These are phyloP conservation scores for Dasysyrphus tricinctus DNA, from an alignment of 2,888 invertebrate genomes.

Conservation along the genomic window DNA sequence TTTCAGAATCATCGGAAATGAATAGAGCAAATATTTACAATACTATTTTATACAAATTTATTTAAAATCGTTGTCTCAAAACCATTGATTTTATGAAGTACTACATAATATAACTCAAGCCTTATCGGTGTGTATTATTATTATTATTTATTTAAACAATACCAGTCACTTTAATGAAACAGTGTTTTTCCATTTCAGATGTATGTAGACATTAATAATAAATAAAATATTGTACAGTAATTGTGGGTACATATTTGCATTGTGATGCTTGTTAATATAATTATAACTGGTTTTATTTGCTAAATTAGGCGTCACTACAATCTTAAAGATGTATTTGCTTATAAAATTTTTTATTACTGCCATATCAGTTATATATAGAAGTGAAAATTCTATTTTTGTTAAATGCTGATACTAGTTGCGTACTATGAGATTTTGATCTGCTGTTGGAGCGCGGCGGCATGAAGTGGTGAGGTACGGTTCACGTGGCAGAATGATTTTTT, in stretches of 20 bases:
- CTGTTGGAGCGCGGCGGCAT: too few relatives aligned
- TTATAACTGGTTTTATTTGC: conserved; percentile 11
- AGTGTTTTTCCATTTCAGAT: neutral
- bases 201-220: neutral
- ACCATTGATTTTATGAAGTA: too few relatives aligned
- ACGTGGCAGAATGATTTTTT: too few relatives aligned
- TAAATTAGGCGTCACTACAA: neutral
- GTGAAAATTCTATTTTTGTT: neutral
- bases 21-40: too few relatives aligned
- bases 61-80: neutral
- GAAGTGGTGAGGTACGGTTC: too few relatives aligned
- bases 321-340: conserved; percentile 7
- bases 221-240: conserved; percentile 2
- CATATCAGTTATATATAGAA: neutral
- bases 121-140: neutral
- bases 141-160: neutral
- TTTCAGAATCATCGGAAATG: neutral
- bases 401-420: neutral
- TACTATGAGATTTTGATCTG: neutral
- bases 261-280: conserved; percentile 1
- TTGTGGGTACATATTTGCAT: conserved; percentile 11
- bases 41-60: neutral
- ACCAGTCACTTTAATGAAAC: neutral
- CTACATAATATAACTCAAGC: neutral
- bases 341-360: neutral